Evolutionary conservation across 1,140 invertebrate species (phyloP).

Genomic region (Drosophila virilis): DNA sequence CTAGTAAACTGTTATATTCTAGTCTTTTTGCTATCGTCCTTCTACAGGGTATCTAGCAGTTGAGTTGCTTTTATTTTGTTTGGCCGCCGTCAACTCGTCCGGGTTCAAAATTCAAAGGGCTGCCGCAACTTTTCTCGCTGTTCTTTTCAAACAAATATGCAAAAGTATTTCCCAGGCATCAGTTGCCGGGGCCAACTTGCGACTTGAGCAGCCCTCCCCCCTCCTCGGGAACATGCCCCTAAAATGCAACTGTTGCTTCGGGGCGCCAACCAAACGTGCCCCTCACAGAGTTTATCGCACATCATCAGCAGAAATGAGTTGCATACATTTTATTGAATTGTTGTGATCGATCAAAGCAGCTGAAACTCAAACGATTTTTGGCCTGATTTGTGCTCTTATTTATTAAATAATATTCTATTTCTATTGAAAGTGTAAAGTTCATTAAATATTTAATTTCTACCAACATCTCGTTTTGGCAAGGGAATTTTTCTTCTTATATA

Average conservation of each 20-base stretch:
- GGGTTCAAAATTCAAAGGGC: slow-evolving; percentile 14
- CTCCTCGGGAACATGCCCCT: background rate
- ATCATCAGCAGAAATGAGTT: slow-evolving; percentile 10
- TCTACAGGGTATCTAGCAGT: background rate
- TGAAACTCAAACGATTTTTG: background rate
- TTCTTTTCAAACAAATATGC: slow-evolving; percentile 12
- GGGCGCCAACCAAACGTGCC: background rate
- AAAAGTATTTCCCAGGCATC: slow-evolving; percentile 7
- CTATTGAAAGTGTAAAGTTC: too few species aligned
- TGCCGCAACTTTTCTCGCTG: slow-evolving; percentile 11
- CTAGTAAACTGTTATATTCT: too few species aligned
- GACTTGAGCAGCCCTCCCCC: background rate
- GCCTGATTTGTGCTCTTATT: too few species aligned
- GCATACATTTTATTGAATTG: slow-evolving; percentile 1
- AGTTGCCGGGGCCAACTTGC: slow-evolving; percentile 1
- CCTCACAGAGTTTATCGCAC: slow-evolving; percentile 6
- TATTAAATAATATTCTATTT: too few species aligned
- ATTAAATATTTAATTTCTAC: too few species aligned
- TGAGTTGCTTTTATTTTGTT: background rate
- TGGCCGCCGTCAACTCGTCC: background rate
- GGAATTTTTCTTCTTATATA: too few species aligned
- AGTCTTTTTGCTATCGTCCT: too few species aligned
- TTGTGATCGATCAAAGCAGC: background rate
- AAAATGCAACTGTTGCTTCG: slow-evolving; percentile 10
- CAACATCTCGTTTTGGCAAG: too few species aligned